Evolutionary conservation across 2,113 vertebrate genomes (phyloP), one percentile per base, ranked within the genome.

Genomic region (Sorex araneus): DNA sequence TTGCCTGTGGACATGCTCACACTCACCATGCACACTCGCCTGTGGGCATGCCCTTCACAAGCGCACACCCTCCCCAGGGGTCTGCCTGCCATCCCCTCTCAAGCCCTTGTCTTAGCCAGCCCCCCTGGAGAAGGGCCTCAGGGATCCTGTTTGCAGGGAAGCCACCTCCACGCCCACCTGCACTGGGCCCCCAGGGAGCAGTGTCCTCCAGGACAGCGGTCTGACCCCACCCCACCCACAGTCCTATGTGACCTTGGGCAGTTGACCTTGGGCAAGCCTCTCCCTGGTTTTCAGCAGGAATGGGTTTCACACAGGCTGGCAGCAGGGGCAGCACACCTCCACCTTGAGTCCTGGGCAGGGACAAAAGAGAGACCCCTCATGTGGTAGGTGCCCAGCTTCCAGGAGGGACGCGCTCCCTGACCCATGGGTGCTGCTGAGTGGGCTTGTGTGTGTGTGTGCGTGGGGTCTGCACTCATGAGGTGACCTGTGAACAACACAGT

Each of bases 201-300:
- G 27, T 0, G 0, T 30, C 32, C 6, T 34, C 87, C 47, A 0
- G 34, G 34, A 9, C 36, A 4, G 90, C 57, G 21, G 36, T 66
- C 21, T 43, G 47, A 50, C 30, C 71, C 0, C 0, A 9, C 10
- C n/a, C 47, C 60, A 50, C 36, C 3, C 2, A 16, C 50, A 16
- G 32, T 71, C 23, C 15, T 5, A 0, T 1, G 75, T 2, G 75
- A 92, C 86, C 81, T 89, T 92, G 90, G 45, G 25, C 79, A 18
- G n/a, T 27, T 85, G 80, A 92, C 90, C 81, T 92, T 76, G 70
- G 32, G 34, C 9, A 2, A 86, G 63, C 32, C 63, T 47, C 28
- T 57, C 50, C 47, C 43, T 8, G 32, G 83, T 11, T n/a, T 34
- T 12, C 57, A 18, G n/a, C 28, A 43, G 19, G 30, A 34, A 0